Percentiles rank a stretch among this genome's conserved stretches.
Evolutionary conservation across 2,888 invertebrate species (phyloP).

Genomic region (Himalopsyche kuldschensis): DNA sequence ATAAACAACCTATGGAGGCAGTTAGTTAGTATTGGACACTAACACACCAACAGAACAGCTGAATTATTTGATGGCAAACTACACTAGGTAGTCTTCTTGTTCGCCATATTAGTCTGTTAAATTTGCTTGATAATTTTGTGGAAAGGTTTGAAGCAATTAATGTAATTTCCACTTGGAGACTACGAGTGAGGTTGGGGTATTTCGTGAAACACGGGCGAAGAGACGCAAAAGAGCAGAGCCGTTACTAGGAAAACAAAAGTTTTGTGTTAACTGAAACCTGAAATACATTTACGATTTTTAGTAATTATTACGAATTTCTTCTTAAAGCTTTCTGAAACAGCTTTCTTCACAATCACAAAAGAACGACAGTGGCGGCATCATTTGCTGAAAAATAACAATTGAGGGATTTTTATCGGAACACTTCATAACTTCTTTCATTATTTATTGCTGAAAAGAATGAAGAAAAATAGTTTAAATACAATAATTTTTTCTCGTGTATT

Average conservation of each 20-base stretch:
- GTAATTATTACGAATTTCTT: too few relatives aligned
- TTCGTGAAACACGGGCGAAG: background rate
- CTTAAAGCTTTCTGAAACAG: too few relatives aligned
- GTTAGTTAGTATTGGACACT: background rate
- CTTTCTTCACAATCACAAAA: too few relatives aligned
- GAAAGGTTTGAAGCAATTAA: constrained; percentile 19
- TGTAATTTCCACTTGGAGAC: constrained; percentile 18
- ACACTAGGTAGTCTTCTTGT: background rate
- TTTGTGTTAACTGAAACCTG: background rate
- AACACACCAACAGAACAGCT: background rate
- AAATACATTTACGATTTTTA: too few relatives aligned
- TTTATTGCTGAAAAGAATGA: too few relatives aligned
- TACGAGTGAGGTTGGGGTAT: background rate
- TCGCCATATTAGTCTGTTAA: background rate
- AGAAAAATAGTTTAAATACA: too few relatives aligned
- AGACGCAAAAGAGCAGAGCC: background rate
- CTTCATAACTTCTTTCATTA: too few relatives aligned
- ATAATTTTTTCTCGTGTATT: too few relatives aligned
- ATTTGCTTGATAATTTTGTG: constrained; percentile 16
- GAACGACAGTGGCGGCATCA: too few relatives aligned
- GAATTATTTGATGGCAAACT: background rate
- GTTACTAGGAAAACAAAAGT: background rate
- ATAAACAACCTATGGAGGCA: too few relatives aligned
- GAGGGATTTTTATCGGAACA: too few relatives aligned
- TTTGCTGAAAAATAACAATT: too few relatives aligned